Evolutionary conservation across 2,797 vertebrate species (phyloP), one percentile per base, ranked within the genome.

Genomic region (Silurus aristotelis): DNA sequence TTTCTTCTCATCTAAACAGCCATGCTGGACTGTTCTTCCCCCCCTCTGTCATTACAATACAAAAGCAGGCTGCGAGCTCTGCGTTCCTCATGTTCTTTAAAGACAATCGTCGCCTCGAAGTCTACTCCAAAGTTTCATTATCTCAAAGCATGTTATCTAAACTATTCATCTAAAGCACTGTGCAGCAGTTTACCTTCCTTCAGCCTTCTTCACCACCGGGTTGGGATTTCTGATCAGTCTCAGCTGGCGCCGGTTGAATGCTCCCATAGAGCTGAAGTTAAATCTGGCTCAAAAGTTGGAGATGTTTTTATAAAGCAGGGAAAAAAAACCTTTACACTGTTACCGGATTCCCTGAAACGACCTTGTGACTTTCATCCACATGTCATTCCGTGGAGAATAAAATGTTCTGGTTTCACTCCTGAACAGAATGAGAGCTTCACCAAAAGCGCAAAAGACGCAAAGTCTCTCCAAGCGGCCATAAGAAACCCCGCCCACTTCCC

Each of bases 351-450:
- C 78, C 70, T 71, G 63, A 22, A 85, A 86, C 81, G 56, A 63
- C 14, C 80, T 10, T 46, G 10, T 58, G 73, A 19, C 14, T 60
- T 80, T 31, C 61, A 71, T 82, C 70, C 83, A 75, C 76, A 71
- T 75, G 86, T 90, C 89, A 91, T 85, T 81, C 70, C 83, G 55
- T 14, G 71, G 73, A 73, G 68, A 60, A 31, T 71, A 75, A 83
- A 89, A 83, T 25, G 82, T 85, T 85, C 66, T 31, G 76, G 83
- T 87, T 84, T 83, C 77, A 85, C 85, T 63, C 83, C 70, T 78
- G 77, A 5, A 58, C 91, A 84, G 92, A 89, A 66, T 5, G 91
- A 93, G 93, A 92, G 91, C 89, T 80, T 83, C 76, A 73, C 80
- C 76, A 72, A 85, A 89, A 38, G 38, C 38, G 38, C 38, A 38